phyloP scores from a whole-genome alignment of 2,113 vertebrate species.

The Scopus umbretta region DNA sequence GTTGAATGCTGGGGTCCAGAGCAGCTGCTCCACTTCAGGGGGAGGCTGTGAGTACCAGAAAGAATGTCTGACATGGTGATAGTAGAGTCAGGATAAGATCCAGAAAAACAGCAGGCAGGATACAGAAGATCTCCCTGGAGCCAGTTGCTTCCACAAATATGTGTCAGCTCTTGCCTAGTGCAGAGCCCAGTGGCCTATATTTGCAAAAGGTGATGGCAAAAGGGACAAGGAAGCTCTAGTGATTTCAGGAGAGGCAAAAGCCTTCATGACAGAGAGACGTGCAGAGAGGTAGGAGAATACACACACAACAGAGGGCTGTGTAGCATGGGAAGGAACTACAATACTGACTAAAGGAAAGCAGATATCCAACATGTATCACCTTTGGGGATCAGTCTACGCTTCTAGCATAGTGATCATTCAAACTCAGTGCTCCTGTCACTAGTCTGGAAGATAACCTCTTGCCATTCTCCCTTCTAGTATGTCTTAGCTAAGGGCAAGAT shows the following conservation, averaged over 20 bases:
- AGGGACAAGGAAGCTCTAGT: not conserved
- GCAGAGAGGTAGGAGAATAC: not conserved
- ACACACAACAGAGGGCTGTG: fast-evolving
- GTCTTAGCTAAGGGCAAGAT: not conserved
- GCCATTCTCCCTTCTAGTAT: not conserved
- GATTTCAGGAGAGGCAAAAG: not conserved
- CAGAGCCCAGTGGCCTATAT: not conserved
- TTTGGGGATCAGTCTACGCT: not conserved
- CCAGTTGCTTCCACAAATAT: not conserved
- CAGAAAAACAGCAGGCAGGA: not conserved
- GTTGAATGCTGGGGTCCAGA: not conserved
- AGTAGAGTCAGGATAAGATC: not conserved
- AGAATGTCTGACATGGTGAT: not conserved
- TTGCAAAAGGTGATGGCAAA: not conserved
- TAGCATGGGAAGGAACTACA: not conserved
- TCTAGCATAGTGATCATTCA: not conserved
- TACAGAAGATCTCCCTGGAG: not conserved
- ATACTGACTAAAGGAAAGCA: not conserved
- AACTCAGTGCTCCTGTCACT: not conserved
- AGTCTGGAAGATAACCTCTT: not conserved
- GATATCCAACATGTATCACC: not conserved
- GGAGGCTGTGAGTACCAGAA: not conserved
- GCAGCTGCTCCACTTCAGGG: not conserved
- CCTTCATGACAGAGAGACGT: not conserved
- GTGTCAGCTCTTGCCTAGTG: not conserved